Percentiles rank a stretch among this genome's conserved stretches.
These are phyloP conservation scores for Parambassis ranga DNA, from an alignment of 2,797 vertebrate genomes.

Conservation along the genomic window DNA sequence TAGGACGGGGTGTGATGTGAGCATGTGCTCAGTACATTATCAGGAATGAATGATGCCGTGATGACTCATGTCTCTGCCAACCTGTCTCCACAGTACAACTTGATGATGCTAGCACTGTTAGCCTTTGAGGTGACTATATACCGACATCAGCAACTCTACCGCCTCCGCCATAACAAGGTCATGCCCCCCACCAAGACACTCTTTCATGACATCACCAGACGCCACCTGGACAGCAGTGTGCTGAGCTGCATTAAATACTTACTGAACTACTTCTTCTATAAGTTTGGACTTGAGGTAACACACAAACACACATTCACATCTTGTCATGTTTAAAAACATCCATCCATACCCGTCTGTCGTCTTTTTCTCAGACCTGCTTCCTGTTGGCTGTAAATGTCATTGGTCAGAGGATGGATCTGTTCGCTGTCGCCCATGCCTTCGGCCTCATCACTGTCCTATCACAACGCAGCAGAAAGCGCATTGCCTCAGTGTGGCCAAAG, in stretches of 20 bases:
- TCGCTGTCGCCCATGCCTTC: constrained; percentile 89
- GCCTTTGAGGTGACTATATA: constrained; percentile 94
- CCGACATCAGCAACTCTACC: constrained; percentile 91
- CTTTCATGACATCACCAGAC: constrained; percentile 90
- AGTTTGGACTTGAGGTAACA: constrained; percentile 92
- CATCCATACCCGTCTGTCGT: background rate
- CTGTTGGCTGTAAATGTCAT: constrained; percentile 92
- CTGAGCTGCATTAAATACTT: constrained; percentile 93
- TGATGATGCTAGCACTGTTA: constrained; percentile 90
- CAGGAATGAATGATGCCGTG: too few species aligned
- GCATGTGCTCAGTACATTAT: too few species aligned
- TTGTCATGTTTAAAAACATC: background rate
- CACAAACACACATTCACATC: too few species aligned
- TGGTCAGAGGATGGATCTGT: constrained; percentile 95
- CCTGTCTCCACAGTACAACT: constrained; percentile 81
- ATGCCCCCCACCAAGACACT: constrained; percentile 87
- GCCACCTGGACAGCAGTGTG: constrained; percentile 88
- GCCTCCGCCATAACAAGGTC: constrained; percentile 85
- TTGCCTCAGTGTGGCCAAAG: constrained; percentile 88
- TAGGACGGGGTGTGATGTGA: too few species aligned
- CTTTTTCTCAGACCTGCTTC: constrained; percentile 86
- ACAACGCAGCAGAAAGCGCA: constrained; percentile 88
- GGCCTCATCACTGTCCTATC: constrained; percentile 88
- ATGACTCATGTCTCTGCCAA: too few species aligned
- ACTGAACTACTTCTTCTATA: constrained; percentile 96